Evolutionary conservation across 2,113 vertebrate species (phyloP).

Genomic region (Gnathonemus echidnorhynchus): DNA sequence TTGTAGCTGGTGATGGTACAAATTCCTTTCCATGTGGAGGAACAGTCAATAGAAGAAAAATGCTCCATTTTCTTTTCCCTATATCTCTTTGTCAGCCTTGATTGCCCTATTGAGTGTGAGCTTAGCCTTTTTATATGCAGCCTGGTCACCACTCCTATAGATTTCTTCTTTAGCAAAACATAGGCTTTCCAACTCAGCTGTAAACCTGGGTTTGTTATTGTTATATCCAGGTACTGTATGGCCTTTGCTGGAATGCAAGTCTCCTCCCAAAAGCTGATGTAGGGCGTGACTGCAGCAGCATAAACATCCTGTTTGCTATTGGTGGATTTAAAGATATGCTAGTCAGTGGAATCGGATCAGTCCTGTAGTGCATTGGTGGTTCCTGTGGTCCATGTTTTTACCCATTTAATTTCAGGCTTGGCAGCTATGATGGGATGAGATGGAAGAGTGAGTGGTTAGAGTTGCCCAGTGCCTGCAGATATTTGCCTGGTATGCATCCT

Average conservation of each 20-base stretch:
- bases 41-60: background rate
- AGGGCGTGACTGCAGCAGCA: background rate
- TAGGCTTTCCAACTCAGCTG: background rate
- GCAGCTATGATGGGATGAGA: background rate
- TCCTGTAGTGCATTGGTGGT: too few species aligned
- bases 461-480: background rate
- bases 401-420: background rate
- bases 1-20: background rate
- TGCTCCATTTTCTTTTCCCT: background rate
- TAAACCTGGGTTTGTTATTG: background rate
- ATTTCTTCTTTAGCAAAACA: background rate
- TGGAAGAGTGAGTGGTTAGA: background rate
- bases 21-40: background rate
- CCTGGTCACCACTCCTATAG: background rate
- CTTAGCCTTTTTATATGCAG: background rate
- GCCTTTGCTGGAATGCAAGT: background rate
- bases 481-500: background rate
- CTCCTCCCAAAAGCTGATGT: background rate
- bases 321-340: too few species aligned
- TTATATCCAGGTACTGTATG: background rate
- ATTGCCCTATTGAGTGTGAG: background rate
- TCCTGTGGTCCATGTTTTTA: background rate
- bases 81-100: background rate
- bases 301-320: background rate
- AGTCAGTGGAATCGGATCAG: too few species aligned